Evolutionary conservation across 2,113 vertebrate genomes (phyloP).

Genomic region (Noturus placidus): DNA sequence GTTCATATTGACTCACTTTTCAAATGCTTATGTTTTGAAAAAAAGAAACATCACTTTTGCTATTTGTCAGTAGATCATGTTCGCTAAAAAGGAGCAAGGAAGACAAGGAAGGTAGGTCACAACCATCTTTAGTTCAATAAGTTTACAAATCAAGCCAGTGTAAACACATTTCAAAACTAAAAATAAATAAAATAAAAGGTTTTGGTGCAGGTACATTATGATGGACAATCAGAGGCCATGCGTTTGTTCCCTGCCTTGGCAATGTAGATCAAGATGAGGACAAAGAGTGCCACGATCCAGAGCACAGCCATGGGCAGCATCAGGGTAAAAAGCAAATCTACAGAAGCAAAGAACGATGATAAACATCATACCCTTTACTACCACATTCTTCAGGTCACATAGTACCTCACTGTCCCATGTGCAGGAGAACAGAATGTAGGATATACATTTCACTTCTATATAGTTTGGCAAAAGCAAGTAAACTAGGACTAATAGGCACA

Average conservation of each 20-base stretch:
- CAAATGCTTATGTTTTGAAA: not conserved
- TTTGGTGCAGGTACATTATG: not conserved
- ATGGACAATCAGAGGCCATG: not conserved
- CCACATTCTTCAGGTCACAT: not conserved
- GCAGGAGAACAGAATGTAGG: not conserved
- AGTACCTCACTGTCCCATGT: not conserved
- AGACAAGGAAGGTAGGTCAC: not conserved
- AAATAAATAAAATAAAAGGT: slow-evolving; percentile 4
- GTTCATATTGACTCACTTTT: not conserved
- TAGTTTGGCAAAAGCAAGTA: not conserved
- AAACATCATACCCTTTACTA: not conserved
- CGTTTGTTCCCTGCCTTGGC: slow-evolving; percentile 63
- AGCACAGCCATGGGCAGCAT: slow-evolving; percentile 62
- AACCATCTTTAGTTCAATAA: not conserved
- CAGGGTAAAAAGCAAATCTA: slow-evolving; percentile 59
- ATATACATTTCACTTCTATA: not conserved
- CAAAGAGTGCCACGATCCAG: slow-evolving; percentile 66
- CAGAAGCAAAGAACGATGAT: not conserved
- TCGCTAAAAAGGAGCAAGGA: not conserved
- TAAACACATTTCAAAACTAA: not conserved
- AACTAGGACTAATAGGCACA: not conserved
- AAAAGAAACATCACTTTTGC: not conserved
- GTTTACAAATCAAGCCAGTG: not conserved
- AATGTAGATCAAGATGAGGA: slow-evolving; percentile 65
- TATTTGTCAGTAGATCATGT: not conserved